Percentiles rank a stretch among this genome's conserved stretches.
These are phyloP conservation scores for Chymomyza amoena DNA, from an alignment of 2,888 invertebrate species.

Conservation along the genomic window DNA sequence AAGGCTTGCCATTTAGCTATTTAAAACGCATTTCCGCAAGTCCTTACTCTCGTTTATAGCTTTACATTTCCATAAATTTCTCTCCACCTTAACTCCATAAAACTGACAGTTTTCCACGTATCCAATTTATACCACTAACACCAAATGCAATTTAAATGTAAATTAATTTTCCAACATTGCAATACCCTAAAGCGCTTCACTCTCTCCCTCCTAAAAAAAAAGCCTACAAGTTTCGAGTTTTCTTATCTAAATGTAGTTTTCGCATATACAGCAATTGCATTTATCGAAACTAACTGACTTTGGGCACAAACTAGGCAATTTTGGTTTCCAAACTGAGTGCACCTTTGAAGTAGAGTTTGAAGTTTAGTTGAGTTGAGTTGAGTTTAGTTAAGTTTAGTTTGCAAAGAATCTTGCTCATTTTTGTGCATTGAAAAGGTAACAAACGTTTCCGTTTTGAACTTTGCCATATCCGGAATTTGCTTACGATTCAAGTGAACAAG, in stretches of 20 bases:
- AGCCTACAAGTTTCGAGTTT: conserved; percentile 43
- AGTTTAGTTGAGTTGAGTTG: conserved; percentile 19
- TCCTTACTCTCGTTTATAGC: too few relatives aligned
- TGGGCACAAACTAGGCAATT: too few relatives aligned
- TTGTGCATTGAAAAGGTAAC: conserved; percentile 56
- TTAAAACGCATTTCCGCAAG: too few relatives aligned
- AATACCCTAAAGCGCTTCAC: too few relatives aligned
- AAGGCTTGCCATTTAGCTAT: too few relatives aligned
- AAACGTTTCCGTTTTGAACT: conserved; percentile 65
- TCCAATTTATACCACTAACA: neutral
- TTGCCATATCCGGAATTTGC: conserved; percentile 51
- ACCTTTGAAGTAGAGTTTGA: neutral
- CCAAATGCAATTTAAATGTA: conserved; percentile 46
- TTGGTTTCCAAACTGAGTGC: neutral
- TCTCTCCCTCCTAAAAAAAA: too few relatives aligned
- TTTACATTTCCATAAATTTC: neutral
- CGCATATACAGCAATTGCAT: too few relatives aligned
- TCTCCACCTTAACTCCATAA: neutral
- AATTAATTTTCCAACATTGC: conserved; percentile 48
- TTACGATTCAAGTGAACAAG: conserved; percentile 43
- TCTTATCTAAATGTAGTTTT: conserved; percentile 46
- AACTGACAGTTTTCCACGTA: neutral
- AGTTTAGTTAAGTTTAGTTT: conserved; percentile 30
- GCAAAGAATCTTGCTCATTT: conserved; percentile 31
- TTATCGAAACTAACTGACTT: too few relatives aligned